Conservation (phyloP, 2,113 vertebrate genomes). For the Vanacampus margaritifer region DNA sequence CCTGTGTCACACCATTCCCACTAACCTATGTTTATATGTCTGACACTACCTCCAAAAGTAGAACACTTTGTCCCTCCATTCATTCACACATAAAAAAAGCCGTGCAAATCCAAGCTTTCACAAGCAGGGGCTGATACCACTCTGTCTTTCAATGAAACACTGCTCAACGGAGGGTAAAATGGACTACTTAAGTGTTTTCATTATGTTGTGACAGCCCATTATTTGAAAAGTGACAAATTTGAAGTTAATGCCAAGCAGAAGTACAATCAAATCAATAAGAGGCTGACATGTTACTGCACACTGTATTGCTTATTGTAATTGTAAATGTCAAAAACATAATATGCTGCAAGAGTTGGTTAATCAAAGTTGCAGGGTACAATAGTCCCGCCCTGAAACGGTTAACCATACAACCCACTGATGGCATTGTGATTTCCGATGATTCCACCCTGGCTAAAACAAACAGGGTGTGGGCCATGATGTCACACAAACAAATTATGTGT, state of each 20-base stretch:
- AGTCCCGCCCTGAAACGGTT: slow-evolving; percentile 29
- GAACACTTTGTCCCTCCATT: background rate
- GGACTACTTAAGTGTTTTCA: slow-evolving; percentile 11
- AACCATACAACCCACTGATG: slow-evolving; percentile 48
- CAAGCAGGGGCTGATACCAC: background rate
- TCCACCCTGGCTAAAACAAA: slow-evolving; percentile 52
- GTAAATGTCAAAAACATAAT: slow-evolving; percentile 20
- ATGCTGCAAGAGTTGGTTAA: slow-evolving; percentile 12
- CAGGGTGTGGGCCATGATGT: slow-evolving; percentile 56
- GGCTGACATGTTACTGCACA: slow-evolving; percentile 28
- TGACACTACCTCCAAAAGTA: background rate
- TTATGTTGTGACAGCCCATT: slow-evolving; percentile 19
- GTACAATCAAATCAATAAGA: slow-evolving; percentile 39
- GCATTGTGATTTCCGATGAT: slow-evolving; percentile 43
- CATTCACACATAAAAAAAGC: no score
- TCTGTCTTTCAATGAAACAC: slow-evolving; percentile 1
- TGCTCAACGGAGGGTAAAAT: slow-evolving; percentile 2
- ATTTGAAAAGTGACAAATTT: slow-evolving; percentile 25
- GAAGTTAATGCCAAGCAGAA: slow-evolving; percentile 20
- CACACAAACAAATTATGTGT: slow-evolving; percentile 12
- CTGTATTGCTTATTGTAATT: slow-evolving; percentile 11
- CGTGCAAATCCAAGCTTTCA: background rate
- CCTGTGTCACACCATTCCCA: background rate
- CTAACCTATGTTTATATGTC: background rate
- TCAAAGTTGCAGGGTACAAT: background rate